phyloP scores from a whole-genome alignment of 2,888 invertebrate genomes.

The Terebella lapidaria region DNA sequence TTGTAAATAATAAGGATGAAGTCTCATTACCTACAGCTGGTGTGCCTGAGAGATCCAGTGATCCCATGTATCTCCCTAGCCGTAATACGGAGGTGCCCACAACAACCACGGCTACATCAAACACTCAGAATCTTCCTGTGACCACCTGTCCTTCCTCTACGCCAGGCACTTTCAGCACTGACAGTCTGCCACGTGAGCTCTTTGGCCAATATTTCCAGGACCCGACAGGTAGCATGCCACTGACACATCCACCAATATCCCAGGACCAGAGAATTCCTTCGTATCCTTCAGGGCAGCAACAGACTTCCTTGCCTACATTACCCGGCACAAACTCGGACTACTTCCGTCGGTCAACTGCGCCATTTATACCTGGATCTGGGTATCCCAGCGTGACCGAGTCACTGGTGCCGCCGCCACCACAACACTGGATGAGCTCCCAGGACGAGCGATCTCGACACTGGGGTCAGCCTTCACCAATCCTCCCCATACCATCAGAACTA shows the following conservation, averaged over 20 bases:
- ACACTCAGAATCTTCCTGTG: not conserved
- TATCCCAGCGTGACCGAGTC: slow-evolving; percentile 17
- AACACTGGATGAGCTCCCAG: slow-evolving; percentile 14
- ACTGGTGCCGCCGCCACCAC: slow-evolving; percentile 7
- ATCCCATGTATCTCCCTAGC: not conserved
- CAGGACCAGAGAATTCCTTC: slow-evolving; percentile 12
- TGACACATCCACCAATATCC: slow-evolving; percentile 5
- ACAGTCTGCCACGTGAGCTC: slow-evolving; percentile 26
- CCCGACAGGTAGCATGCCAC: slow-evolving; percentile 3
- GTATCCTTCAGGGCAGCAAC: slow-evolving; percentile 4
- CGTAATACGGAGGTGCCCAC: not conserved
- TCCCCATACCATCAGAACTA: slow-evolving; percentile 9
- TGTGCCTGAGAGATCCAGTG: not conserved
- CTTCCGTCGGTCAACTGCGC: slow-evolving; percentile 16
- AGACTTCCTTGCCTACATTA: slow-evolving; percentile 10
- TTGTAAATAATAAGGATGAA: not conserved
- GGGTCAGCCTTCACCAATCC: slow-evolving; percentile 19
- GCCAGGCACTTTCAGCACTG: not conserved
- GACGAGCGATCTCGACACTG: slow-evolving; percentile 21
- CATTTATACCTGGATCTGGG: slow-evolving; percentile 8
- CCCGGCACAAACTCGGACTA: slow-evolving; percentile 13
- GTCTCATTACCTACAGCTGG: not conserved
- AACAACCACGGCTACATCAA: not conserved
- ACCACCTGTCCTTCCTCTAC: not conserved
- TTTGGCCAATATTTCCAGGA: slow-evolving; percentile 42